Evolutionary conservation across 2,113 vertebrate genomes (phyloP).

Genomic region (Spea multiplicata): DNA sequence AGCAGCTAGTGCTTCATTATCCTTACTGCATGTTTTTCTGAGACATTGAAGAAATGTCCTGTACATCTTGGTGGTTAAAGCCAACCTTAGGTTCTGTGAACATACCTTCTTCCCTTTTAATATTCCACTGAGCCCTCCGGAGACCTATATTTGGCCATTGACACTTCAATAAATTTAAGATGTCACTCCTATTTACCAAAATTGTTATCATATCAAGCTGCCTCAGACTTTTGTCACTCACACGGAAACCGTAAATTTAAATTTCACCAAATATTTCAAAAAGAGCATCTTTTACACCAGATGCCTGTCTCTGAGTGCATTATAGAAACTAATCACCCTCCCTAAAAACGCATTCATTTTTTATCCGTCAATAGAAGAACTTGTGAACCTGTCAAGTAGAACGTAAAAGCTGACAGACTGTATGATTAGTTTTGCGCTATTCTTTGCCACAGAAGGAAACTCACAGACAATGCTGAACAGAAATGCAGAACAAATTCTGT

Average conservation of each 20-base stretch:
- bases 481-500: neutral
- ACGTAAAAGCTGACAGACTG: neutral
- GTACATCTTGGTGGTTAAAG: no score
- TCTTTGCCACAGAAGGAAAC: neutral
- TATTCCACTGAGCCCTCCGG: no score
- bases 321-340: constrained; percentile 56
- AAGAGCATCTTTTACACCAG: constrained; percentile 60
- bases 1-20: no score
- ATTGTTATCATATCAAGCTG: no score
- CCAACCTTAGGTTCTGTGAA: no score
- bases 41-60: no score
- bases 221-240: no score
- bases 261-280: constrained; percentile 63
- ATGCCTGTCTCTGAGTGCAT: constrained; percentile 58
- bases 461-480: neutral
- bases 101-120: no score
- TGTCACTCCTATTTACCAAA: no score
- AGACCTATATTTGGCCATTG: no score
- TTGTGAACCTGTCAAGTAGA: neutral
- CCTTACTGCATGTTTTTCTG: no score
- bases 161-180: no score
- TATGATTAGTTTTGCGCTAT: neutral
- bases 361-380: neutral
- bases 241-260: constrained; percentile 45
- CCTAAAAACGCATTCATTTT: constrained; percentile 27